Evolutionary conservation across 53 echinoderm and acorn worm species (phyloP), one percentile per base, ranked within the genome.

Genomic region (Luidia sarsii): DNA sequence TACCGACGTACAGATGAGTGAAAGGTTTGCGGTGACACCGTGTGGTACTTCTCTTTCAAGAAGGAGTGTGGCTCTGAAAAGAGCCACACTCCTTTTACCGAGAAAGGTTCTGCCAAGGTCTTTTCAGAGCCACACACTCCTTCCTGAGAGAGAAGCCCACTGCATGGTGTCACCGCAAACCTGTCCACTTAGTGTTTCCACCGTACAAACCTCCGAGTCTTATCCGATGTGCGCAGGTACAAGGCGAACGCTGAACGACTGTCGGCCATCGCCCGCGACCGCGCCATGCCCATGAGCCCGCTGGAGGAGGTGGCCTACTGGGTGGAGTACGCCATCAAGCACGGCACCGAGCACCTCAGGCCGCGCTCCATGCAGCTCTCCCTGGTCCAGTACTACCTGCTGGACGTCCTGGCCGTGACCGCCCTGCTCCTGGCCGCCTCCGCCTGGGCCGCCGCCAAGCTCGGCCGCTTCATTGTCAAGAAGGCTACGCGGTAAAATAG

Each of bases 321-420:
- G 83, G 54, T 83, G 4, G 83, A 83, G 61, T 71, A 83, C 50
- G 64, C 71, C 48, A 70, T 83, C 33, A 59, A 46, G 59, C 71
- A 63, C 39, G 83, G 83, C 10, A 83, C 70, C 0, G 48, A 57
- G 1, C 83, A 83, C 8, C 39, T 83, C 33, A 70, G 71, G 39
- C 71, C 83, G 2, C 59, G 69, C 34, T 14, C 83, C n/a, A 69
- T 59, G n/a, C 71, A 70, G 48, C 50, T 83, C 9, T 43, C 83
- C 10, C n/a, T 21, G 14, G 27, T 70, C 23, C 70, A 83, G 64
- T 71, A 83, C 71, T 83, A 70, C 49, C 61, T 83, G 29, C 43
- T 83, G n/a, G 83, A 83, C 43, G 61, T 70, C 7, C 59, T 83
- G 34, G 48, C 45, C 5, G 48, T 83, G 14, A 7, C 35, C 18